phyloP scores from a whole-genome alignment of 2,797 vertebrate genomes.

The Xiphorhynchus erythropygius region DNA sequence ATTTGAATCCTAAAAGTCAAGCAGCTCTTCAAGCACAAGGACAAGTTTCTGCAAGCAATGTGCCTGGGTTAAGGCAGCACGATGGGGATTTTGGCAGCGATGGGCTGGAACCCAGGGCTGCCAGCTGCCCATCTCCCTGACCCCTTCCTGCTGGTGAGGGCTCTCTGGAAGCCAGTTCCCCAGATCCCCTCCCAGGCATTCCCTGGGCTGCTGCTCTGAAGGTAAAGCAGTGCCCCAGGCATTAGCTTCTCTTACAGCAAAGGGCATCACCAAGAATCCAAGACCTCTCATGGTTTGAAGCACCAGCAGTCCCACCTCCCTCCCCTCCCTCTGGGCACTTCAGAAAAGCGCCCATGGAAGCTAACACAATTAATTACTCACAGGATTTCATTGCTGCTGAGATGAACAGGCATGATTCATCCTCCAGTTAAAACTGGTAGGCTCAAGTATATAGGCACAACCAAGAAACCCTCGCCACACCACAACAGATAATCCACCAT shows the following conservation, averaged over 20 bases:
- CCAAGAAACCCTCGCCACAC: neutral
- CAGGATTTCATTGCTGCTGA: slow-evolving; percentile 19
- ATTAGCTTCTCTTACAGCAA: neutral
- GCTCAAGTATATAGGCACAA: neutral
- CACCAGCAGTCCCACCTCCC: neutral
- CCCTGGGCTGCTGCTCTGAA: neutral
- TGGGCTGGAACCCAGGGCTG: neutral
- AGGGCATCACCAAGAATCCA: neutral
- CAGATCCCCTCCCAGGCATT: neutral
- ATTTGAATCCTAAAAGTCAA: neutral
- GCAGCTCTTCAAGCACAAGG: neutral
- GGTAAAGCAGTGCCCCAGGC: neutral
- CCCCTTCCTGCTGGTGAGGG: neutral
- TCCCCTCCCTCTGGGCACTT: slow-evolving; percentile 32
- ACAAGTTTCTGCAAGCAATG: slow-evolving; percentile 10
- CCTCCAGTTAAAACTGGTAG: neutral
- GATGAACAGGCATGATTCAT: slow-evolving; percentile 20
- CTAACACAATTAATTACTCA: slow-evolving; percentile 14
- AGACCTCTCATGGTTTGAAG: neutral
- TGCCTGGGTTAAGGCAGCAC: neutral
- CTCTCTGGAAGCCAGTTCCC: neutral
- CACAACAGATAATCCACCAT: neutral
- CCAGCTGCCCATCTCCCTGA: neutral
- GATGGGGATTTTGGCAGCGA: neutral
- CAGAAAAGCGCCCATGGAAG: slow-evolving; percentile 6